These are phyloP conservation scores for Tragopan temminckii DNA, from an alignment of 2,797 vertebrate species.

Conservation along the genomic window DNA sequence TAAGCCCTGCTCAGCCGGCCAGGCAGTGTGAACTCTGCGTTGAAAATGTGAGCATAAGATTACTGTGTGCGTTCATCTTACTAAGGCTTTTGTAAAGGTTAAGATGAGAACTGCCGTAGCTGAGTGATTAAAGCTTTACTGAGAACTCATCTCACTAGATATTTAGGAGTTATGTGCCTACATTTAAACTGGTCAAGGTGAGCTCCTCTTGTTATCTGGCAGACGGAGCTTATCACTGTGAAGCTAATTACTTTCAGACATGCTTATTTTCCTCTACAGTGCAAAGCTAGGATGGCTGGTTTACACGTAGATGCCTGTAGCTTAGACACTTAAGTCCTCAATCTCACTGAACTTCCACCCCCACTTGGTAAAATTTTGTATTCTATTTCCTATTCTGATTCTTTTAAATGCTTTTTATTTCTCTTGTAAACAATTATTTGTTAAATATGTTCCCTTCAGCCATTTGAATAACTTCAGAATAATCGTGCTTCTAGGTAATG, in stretches of 20 bases:
- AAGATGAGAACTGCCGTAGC: not conserved
- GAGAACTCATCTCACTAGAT: not conserved
- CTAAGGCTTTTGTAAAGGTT: not conserved
- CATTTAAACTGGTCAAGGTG: not conserved
- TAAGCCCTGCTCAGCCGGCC: not conserved
- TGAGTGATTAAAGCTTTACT: not conserved
- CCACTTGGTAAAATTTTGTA: not conserved
- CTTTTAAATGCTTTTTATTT: not conserved
- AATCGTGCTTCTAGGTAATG: not conserved
- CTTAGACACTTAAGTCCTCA: not conserved
- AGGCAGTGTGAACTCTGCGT: rapidly evolving
- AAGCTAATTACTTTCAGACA: not conserved
- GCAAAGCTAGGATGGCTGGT: not conserved
- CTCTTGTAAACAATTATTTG: not conserved
- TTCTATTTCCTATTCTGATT: not conserved
- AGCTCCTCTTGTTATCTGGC: not conserved
- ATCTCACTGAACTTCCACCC: not conserved
- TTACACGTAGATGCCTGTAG: not conserved
- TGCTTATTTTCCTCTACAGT: not conserved
- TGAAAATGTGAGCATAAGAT: not conserved
- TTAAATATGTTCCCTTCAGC: not conserved
- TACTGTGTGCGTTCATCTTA: not conserved
- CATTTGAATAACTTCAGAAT: not conserved
- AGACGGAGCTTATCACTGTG: not conserved
- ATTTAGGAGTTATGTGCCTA: not conserved